Evolutionary conservation across 2,888 invertebrate species (phyloP), one percentile per base, ranked within the genome.

Genomic region (Macrophya annulata): DNA sequence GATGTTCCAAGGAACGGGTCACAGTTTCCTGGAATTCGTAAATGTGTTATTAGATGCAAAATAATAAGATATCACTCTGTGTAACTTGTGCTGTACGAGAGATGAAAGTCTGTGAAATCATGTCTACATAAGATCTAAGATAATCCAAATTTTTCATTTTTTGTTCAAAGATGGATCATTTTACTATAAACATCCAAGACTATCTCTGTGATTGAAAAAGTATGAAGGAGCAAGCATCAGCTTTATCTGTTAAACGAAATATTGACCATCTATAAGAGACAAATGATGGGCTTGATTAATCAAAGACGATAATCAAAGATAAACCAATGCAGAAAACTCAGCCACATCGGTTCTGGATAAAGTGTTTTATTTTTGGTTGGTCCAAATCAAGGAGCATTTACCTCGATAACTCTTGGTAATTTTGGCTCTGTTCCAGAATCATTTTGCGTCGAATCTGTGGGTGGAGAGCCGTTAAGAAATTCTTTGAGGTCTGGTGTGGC

Each of bases 401-500:
- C 83, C 83, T 83, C 68, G 10, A 48, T 25, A 37, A 17, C 68
- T 59, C 48, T 17, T 10, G 51, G 40, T 3, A 43, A 43, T n/a
- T 81, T 81, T 21, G 37, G 62, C n/a, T 81, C 62, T 12, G 40
- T 51, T 15, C 59, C 65, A 48, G 83, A 68, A 83, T 48, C 40
- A 71, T 83, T 48, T 31, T 51, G 83, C 31, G n/a, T 21, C 12
- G 68, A 83, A 45, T 88, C 86, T 17, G 85, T 88, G n/a, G 88
- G 87, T 0, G 90, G 89, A 85, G 89, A 90, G 40, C 89, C 90
- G n/a, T 90, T 89, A 1, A 93, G 86, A 84, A 97, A 95, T 87
- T 97, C 96, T 86, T 96, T 94, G 85, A 96, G 93, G 92, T 96
- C 95, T 1, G 95, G 94, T 8, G 94, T 94, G 85, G 93, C 93